A percentile compares a stretch with the other conserved stretches of the same genome.
Conservation (phyloP, 2,113 vertebrate genomes). For the Odontesthes bonariensis region DNA sequence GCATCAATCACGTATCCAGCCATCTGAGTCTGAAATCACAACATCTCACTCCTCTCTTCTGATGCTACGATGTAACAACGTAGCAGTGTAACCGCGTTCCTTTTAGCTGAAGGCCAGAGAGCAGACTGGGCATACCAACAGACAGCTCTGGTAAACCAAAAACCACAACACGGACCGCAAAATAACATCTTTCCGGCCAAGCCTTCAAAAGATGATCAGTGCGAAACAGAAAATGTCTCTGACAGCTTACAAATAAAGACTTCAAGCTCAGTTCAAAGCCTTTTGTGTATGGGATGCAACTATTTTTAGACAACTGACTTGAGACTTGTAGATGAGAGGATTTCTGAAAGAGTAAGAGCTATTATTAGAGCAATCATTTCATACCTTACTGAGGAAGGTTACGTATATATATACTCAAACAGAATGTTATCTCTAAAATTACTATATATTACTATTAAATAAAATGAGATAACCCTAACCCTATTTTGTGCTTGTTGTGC, state of each 20-base stretch:
- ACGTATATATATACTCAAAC: too few relatives aligned
- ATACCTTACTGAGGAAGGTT: background rate
- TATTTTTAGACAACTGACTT: slow-evolving; percentile 53
- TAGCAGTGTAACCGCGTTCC: too few relatives aligned
- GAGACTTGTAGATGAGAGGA: slow-evolving; percentile 30
- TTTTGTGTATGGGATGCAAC: slow-evolving; percentile 16
- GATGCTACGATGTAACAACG: background rate
- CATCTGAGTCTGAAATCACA: background rate
- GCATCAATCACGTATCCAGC: background rate
- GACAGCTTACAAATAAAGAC: slow-evolving; percentile 28
- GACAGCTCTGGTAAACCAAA: background rate
- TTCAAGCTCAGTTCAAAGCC: slow-evolving; percentile 26
- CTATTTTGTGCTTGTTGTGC: background rate
- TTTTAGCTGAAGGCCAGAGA: background rate
- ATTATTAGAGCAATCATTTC: slow-evolving; percentile 32
- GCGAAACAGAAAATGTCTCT: background rate
- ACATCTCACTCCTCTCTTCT: background rate
- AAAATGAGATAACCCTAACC: too few relatives aligned
- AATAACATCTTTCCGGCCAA: background rate
- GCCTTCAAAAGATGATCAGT: slow-evolving; percentile 5
- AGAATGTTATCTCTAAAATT: too few relatives aligned
- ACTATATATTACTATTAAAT: too few relatives aligned
- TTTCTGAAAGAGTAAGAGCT: slow-evolving; percentile 11
- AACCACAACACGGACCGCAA: background rate
- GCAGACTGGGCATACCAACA: background rate